Conservation (phyloP, 64 coral and sea anemone species). For the Anthopleura sola region DNA sequence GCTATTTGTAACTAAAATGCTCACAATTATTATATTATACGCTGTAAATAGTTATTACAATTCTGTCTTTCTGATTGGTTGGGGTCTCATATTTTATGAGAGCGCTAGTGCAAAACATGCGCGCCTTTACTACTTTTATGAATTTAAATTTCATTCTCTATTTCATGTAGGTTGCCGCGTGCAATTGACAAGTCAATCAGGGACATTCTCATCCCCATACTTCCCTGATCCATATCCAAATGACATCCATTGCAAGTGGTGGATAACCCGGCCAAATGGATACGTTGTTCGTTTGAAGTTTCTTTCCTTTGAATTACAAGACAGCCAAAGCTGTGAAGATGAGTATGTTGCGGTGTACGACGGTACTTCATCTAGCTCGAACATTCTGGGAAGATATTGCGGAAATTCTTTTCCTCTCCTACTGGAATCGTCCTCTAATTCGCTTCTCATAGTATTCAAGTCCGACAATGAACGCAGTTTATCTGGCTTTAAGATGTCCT, state of each 20-base stretch:
- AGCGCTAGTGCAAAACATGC: no score
- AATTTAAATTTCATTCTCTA: neutral
- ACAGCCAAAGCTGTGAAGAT: neutral
- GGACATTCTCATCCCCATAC: neutral
- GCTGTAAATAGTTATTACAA: no score
- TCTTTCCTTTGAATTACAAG: neutral
- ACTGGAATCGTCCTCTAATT: neutral
- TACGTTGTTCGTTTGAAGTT: neutral
- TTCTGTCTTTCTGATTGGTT: no score
- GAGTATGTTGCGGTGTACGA: neutral
- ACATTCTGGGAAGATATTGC: neutral
- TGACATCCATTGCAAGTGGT: neutral
- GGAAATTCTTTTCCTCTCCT: neutral
- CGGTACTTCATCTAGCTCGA: neutral
- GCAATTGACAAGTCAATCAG: neutral
- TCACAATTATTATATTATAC: no score
- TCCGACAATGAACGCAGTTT: neutral
- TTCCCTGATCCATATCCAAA: neutral
- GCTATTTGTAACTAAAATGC: no score
- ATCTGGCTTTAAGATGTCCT: constrained; percentile 3
- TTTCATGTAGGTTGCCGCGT: neutral
- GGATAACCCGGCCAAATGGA: neutral
- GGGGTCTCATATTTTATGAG: neutral
- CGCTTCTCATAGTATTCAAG: neutral
- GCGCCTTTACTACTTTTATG: no score